Percentiles rank a stretch among this genome's conserved stretches.
Evolutionary conservation across 2,888 invertebrate genomes (phyloP).

Genomic region (Gari tellinella): DNA sequence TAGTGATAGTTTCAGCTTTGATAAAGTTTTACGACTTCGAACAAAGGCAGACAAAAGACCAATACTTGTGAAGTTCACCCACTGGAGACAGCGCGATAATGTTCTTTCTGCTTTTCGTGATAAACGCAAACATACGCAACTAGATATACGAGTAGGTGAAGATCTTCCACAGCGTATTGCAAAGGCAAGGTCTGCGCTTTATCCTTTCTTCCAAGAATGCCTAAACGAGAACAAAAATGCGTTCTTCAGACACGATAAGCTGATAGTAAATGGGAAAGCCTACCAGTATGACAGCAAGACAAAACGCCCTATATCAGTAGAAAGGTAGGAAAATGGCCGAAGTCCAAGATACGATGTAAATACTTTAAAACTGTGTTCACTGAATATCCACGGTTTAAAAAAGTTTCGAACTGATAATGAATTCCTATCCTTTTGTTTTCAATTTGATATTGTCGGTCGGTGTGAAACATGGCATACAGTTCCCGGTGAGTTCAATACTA

Average conservation of each 20-base stretch:
- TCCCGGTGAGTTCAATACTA: too few relatives aligned
- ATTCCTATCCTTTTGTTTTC: too few relatives aligned
- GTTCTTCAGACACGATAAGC: neutral
- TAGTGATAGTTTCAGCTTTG: neutral
- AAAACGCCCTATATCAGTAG: conserved; percentile 1
- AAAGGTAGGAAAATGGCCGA: conserved; percentile 18
- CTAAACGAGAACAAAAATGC: neutral
- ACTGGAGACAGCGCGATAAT: neutral
- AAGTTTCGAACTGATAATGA: too few relatives aligned
- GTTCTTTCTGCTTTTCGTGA: neutral
- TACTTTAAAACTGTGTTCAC: too few relatives aligned
- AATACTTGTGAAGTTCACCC: neutral
- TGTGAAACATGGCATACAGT: too few relatives aligned
- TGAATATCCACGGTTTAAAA: too few relatives aligned
- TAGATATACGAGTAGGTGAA: conserved; percentile 1
- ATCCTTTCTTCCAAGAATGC: conserved; percentile 1
- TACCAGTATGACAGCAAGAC: neutral
- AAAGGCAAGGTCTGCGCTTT: conserved; percentile 3
- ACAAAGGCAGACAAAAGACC: too few relatives aligned
- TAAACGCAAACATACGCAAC: neutral
- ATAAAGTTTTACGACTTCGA: neutral
- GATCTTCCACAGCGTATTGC: neutral
- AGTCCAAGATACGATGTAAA: conserved; percentile 7
- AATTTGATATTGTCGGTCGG: too few relatives aligned
- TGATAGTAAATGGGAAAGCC: conserved; percentile 5